Base-by-base conservation (phyloP, 1,140 invertebrate genomes). In the Pinna nobilis region DNA sequence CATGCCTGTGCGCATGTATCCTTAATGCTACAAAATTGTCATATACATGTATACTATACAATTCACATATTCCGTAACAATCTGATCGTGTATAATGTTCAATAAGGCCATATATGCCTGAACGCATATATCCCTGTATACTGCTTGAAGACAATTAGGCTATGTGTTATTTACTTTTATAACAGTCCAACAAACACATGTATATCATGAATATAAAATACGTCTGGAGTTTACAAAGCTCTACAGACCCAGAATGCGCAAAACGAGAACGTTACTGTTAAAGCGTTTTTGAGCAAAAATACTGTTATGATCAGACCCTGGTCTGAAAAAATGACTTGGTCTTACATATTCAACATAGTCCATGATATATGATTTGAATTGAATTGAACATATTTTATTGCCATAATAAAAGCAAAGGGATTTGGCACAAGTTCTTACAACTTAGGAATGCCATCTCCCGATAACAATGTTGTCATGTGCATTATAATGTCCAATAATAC, bases 401-500 rank as follows among this genome's bases (percentile, higher is more conserved):
- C n/a, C n/a, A n/a, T n/a, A n/a, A n/a, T n/a, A n/a, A n/a, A n/a
- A n/a, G n/a, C n/a, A n/a, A n/a, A n/a, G n/a, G n/a, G n/a, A n/a
- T n/a, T n/a, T n/a, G n/a, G n/a, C n/a, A n/a, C n/a, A n/a, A n/a
- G n/a, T n/a, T n/a, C n/a, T n/a, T n/a, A n/a, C n/a, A n/a, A n/a
- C n/a, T n/a, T n/a, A n/a, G n/a, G n/a, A n/a, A n/a, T 33, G 55
- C 61, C 61, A 72, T 49, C 59, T 66, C 2, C 61, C 50, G 33
- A 72, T 53, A 13, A 66, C 44, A 13, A 60, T 32, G 18, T 28
- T 50, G n/a, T 9, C 63, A 6, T 1, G 25, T 5, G 41, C 61
- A 1, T 41, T 18, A 15, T 44, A 64, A 13, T 1, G n/a, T n/a
- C n/a, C n/a, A n/a, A n/a, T n/a, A n/a, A n/a, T n/a, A n/a, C n/a